Evolutionary conservation across 2,797 vertebrate genomes (phyloP).

Genomic region (Moxostoma hubbsi): DNA sequence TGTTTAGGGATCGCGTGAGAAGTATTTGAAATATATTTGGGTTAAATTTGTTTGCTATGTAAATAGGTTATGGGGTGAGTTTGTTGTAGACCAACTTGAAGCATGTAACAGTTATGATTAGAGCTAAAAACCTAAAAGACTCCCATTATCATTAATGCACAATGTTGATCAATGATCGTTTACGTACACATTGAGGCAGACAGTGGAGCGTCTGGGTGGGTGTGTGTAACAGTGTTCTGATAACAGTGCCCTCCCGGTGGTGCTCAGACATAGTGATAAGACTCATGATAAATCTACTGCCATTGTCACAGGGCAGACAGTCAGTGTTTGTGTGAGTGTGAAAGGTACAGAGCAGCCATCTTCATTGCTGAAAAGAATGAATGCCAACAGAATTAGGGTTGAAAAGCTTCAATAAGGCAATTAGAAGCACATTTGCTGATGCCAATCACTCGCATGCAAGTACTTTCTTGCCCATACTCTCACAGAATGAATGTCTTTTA

Average conservation of each 20-base stretch:
- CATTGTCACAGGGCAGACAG: conserved; percentile 36
- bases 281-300: conserved; percentile 32
- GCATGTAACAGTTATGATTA: background rate
- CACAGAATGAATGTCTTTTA: background rate
- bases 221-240: conserved; percentile 12
- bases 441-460: background rate
- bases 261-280: conserved; percentile 33
- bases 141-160: conserved; percentile 5
- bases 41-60: no score
- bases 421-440: conserved; percentile 16
- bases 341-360: conserved; percentile 31
- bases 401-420: conserved; percentile 35
- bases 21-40: conserved; percentile 14
- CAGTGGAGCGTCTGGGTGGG: background rate
- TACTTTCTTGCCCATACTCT: background rate
- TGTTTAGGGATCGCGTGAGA: conserved; percentile 20
- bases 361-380: conserved; percentile 32
- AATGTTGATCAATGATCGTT: conserved; percentile 24
- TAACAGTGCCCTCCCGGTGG: conserved; percentile 32
- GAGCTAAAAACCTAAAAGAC: conserved; percentile 1
- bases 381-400: conserved; percentile 14
- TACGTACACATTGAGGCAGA: background rate
- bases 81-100: background rate
- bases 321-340: background rate
- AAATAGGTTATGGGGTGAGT: background rate